phyloP scores from a whole-genome alignment of 1,140 invertebrate species.

The Pachyrhynchus sulphureomaculatus region DNA sequence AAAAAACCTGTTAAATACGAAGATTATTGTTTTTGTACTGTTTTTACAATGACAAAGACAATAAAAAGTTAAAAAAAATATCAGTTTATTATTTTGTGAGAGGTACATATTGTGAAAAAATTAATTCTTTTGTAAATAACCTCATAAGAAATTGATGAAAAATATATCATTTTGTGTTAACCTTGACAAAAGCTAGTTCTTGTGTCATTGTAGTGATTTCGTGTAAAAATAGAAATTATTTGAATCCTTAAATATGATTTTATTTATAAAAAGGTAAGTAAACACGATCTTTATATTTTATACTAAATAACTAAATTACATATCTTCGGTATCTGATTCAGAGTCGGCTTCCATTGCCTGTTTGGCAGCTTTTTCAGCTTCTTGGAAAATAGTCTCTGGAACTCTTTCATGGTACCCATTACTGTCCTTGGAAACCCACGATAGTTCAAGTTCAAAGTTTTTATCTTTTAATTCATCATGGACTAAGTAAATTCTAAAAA shows the following conservation, averaged over 20 bases:
- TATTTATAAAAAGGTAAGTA: neutral
- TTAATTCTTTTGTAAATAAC: too few relatives aligned
- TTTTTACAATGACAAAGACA: too few relatives aligned
- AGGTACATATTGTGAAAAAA: too few relatives aligned
- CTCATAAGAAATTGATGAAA: too few relatives aligned
- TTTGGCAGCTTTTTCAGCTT: conserved; percentile 80
- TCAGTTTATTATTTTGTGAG: too few relatives aligned
- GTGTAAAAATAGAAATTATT: too few relatives aligned
- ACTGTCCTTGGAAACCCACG: conserved; percentile 89
- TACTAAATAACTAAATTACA: conserved; percentile 48
- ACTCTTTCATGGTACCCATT: conserved; percentile 75
- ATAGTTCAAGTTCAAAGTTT: conserved; percentile 95
- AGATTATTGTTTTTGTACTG: too few relatives aligned
- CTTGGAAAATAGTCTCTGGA: conserved; percentile 62
- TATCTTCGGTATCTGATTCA: conserved; percentile 80
- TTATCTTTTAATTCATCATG: conserved; percentile 99
- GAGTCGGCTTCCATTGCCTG: conserved; percentile 81
- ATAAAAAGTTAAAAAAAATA: too few relatives aligned
- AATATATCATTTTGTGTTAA: too few relatives aligned
- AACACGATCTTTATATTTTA: neutral
- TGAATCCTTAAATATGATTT: neutral
- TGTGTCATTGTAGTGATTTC: too few relatives aligned
- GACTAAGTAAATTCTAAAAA: conserved; percentile 87
- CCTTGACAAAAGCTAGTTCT: too few relatives aligned
- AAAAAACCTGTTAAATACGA: too few relatives aligned